Conservation (phyloP, 2,888 invertebrate species). For the Anorthoa munda region DNA sequence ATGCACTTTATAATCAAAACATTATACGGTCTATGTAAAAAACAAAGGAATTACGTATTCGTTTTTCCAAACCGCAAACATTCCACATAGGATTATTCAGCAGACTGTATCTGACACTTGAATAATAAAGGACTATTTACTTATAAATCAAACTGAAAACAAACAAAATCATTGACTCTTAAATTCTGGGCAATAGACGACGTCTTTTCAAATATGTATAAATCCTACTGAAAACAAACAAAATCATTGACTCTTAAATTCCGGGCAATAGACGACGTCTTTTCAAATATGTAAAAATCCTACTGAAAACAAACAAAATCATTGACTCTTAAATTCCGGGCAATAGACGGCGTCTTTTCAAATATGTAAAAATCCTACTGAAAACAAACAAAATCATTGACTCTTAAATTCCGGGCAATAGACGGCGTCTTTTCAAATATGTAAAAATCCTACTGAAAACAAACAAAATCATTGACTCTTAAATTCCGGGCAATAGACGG, state of each 20-base stretch:
- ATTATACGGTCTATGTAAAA: slow-evolving; percentile 31
- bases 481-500: slow-evolving; percentile 25
- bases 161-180: slow-evolving; percentile 40
- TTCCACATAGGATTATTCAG: slow-evolving; percentile 28
- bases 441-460: slow-evolving; percentile 32
- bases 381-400: slow-evolving; percentile 50
- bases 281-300: slow-evolving; percentile 19
- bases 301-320: slow-evolving; percentile 46
- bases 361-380: slow-evolving; percentile 27
- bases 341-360: slow-evolving; percentile 16
- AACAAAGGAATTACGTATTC: slow-evolving; percentile 26
- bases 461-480: slow-evolving; percentile 36
- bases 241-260: slow-evolving; percentile 34
- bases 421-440: slow-evolving; percentile 22
- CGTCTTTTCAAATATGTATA: slow-evolving; percentile 15
- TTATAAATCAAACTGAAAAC: slow-evolving; percentile 40
- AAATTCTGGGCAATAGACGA: slow-evolving; percentile 28
- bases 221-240: slow-evolving; percentile 43
- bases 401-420: slow-evolving; percentile 28
- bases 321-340: slow-evolving; percentile 27
- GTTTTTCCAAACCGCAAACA: slow-evolving; percentile 11
- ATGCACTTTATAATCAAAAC: slow-evolving; percentile 53
- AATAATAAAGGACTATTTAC: slow-evolving; percentile 39
- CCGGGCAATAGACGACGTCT: slow-evolving; percentile 14
- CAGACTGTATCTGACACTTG: slow-evolving; percentile 15